Conservation (phyloP, 2,113 vertebrate species). For the Mohoua ochrocephala region DNA sequence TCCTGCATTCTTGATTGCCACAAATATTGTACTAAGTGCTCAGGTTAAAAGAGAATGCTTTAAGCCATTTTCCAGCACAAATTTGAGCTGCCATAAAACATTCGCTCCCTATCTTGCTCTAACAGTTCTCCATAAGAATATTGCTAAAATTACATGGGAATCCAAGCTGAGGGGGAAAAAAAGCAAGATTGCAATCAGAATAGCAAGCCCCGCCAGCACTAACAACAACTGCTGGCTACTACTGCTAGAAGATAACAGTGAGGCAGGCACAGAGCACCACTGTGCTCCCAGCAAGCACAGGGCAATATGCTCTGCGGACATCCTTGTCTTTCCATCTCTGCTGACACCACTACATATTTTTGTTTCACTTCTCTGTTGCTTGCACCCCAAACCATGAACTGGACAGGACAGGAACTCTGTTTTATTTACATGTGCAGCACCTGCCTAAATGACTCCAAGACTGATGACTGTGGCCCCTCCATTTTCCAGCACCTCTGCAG, state of each 20-base stretch:
- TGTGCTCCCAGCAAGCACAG: neutral
- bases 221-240: neutral
- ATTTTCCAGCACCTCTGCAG: neutral
- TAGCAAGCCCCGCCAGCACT: neutral
- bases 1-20: neutral
- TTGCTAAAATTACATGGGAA: conserved; percentile 18
- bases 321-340: neutral
- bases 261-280: neutral
- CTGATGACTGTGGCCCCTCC: fast-evolving
- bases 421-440: neutral
- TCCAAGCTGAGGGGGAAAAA: neutral
- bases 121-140: conserved; percentile 25
- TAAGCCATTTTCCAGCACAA: neutral
- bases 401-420: neutral
- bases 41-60: conserved; percentile 22
- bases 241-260: neutral
- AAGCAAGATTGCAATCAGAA: conserved; percentile 25
- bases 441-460: neutral
- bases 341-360: neutral
- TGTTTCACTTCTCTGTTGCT: neutral
- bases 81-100: conserved; percentile 9
- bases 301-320: neutral
- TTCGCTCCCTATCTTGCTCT: neutral
- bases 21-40: neutral
- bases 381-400: neutral